These are phyloP conservation scores for Etheostoma cragini DNA, from an alignment of 2,113 vertebrate species.

Conservation along the genomic window DNA sequence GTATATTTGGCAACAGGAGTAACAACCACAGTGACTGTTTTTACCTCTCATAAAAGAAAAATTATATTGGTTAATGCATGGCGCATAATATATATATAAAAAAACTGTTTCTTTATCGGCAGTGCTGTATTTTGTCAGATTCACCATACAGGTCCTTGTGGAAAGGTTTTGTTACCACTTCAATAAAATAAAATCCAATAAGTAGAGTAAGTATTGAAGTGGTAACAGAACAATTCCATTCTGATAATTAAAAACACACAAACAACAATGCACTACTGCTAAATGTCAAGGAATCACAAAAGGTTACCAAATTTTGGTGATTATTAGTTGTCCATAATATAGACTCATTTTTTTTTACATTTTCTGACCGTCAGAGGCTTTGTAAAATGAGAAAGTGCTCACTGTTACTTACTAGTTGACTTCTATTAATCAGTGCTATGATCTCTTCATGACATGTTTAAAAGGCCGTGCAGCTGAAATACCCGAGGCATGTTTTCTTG, in stretches of 20 bases:
- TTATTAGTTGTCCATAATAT: background rate
- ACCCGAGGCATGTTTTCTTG: conserved; percentile 1
- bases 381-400: conserved; percentile 13
- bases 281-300: background rate
- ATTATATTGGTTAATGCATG: too few species aligned
- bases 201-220: too few species aligned
- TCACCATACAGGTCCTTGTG: too few species aligned
- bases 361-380: background rate
- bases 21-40: background rate
- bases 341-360: conserved; percentile 2
- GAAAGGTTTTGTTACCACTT: too few species aligned
- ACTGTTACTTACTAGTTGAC: background rate
- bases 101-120: too few species aligned
- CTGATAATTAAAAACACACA: too few species aligned
- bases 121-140: too few species aligned
- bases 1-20: background rate
- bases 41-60: background rate
- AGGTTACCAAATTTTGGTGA: background rate
- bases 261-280: background rate
- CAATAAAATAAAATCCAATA: too few species aligned
- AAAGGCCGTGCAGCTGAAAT: conserved; percentile 5
- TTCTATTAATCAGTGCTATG: conserved; percentile 14
- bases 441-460: conserved; percentile 21
- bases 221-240: too few species aligned
- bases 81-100: too few species aligned